These are phyloP conservation scores for Ferrisia virgata DNA, from an alignment of 2,888 invertebrate species.

Conservation along the genomic window DNA sequence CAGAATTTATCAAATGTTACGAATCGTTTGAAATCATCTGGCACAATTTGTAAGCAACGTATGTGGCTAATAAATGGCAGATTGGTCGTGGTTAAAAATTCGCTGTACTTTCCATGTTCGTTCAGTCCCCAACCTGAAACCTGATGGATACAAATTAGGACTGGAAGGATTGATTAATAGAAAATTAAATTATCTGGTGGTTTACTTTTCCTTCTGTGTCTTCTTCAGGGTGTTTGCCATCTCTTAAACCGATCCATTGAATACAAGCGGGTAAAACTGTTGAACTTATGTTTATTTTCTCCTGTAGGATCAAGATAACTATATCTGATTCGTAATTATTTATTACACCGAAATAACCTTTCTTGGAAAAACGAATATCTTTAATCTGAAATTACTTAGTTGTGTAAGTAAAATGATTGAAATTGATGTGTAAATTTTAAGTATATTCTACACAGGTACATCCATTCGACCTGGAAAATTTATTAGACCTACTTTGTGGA, in stretches of 20 bases:
- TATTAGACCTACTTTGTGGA: background rate
- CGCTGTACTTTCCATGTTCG: slow-evolving; percentile 44
- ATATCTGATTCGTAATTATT: background rate
- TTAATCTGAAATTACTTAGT: background rate
- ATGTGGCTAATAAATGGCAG: slow-evolving; percentile 48
- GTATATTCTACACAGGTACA: too few relatives aligned
- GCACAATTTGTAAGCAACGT: slow-evolving; percentile 46
- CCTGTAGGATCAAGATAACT: background rate
- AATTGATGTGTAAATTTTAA: background rate
- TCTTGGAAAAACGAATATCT: background rate
- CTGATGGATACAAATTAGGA: too few relatives aligned
- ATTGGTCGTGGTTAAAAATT: slow-evolving; percentile 46
- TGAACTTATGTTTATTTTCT: background rate
- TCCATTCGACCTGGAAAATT: background rate
- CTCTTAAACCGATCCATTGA: background rate
- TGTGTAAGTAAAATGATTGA: too few relatives aligned
- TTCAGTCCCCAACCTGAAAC: slow-evolving; percentile 50
- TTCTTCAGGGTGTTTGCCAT: background rate
- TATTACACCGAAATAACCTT: background rate
- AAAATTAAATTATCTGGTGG: too few relatives aligned
- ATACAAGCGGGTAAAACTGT: background rate
- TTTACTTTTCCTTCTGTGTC: slow-evolving; percentile 47
- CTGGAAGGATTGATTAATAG: background rate
- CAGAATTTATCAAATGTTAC: slow-evolving; percentile 50
- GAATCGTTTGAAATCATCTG: slow-evolving; percentile 46